Conservation (phyloP, 2,888 invertebrate species). For the Zele albiditarsus region DNA sequence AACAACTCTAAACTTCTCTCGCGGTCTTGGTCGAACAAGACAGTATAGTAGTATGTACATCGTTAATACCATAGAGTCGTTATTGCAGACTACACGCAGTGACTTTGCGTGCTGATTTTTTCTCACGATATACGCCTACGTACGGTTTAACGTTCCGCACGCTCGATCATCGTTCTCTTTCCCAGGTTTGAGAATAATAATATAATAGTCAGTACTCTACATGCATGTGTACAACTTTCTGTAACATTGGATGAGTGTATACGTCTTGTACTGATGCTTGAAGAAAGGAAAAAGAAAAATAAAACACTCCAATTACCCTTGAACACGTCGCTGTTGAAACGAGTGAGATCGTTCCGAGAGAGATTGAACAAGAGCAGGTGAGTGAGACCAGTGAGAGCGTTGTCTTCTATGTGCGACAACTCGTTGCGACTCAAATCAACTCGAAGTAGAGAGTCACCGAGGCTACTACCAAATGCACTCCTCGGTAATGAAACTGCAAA, state of each 20-base stretch:
- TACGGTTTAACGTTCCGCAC: slow-evolving; percentile 19
- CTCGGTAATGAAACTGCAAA: slow-evolving; percentile 77
- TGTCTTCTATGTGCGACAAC: slow-evolving; percentile 84
- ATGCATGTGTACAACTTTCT: neutral
- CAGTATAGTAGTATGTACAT: slow-evolving; percentile 20
- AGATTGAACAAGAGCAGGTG: slow-evolving; percentile 82
- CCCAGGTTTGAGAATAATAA: slow-evolving; percentile 9
- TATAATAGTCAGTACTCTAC: neutral
- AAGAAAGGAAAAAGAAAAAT: slow-evolving; percentile 1
- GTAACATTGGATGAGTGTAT: neutral
- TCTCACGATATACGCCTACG: slow-evolving; percentile 30
- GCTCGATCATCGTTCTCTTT: slow-evolving; percentile 28
- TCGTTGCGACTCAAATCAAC: slow-evolving; percentile 88
- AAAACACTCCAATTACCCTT: slow-evolving; percentile 72
- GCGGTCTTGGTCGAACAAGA: slow-evolving; percentile 44
- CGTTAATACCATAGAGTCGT: slow-evolving; percentile 25
- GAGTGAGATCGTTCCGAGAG: slow-evolving; percentile 84
- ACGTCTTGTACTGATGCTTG: neutral
- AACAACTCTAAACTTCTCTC: slow-evolving; percentile 34
- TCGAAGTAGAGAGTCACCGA: slow-evolving; percentile 77
- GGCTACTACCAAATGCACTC: slow-evolving; percentile 75
- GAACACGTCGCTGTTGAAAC: slow-evolving; percentile 90
- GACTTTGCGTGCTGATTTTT: slow-evolving; percentile 31
- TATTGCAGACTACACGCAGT: slow-evolving; percentile 9
- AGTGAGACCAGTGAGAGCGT: slow-evolving; percentile 81